These are phyloP conservation scores for Pseudomugil tenellus DNA, from an alignment of 2,797 vertebrate genomes.

Conservation along the genomic window DNA sequence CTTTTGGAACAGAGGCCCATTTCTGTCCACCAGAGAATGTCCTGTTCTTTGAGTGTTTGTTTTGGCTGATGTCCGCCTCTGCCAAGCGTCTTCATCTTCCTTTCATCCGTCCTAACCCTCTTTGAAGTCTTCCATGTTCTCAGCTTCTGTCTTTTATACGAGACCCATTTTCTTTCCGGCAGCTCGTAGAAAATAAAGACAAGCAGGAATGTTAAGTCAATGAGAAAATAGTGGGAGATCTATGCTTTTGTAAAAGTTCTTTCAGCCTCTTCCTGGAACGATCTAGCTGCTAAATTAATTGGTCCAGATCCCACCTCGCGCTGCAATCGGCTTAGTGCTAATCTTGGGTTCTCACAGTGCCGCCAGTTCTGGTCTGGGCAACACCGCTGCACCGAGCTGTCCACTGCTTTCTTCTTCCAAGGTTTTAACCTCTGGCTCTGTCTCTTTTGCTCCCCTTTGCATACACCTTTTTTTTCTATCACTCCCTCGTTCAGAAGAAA, in stretches of 20 bases:
- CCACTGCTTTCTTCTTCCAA: constrained; percentile 53
- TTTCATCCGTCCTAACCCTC: constrained; percentile 51
- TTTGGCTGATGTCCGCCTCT: constrained; percentile 73
- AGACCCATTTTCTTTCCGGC: constrained; percentile 16
- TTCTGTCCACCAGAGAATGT: constrained; percentile 75
- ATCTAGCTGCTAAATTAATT: constrained; percentile 81
- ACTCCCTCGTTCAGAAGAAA: constrained; percentile 14
- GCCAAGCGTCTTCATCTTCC: constrained; percentile 69
- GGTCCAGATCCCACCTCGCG: constrained; percentile 73
- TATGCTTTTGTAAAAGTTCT: constrained; percentile 48
- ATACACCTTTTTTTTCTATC: constrained; percentile 14
- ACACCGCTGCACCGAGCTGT: constrained; percentile 52
- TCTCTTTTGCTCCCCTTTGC: constrained; percentile 22
- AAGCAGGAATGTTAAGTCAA: constrained; percentile 50
- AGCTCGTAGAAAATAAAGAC: constrained; percentile 25
- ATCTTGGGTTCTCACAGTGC: constrained; percentile 70
- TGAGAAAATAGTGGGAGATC: constrained; percentile 43
- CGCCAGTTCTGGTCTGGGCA: constrained; percentile 66
- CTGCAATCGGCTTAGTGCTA: constrained; percentile 78
- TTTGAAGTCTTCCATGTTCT: constrained; percentile 54
- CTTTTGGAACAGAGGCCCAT: constrained; percentile 64
- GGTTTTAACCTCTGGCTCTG: constrained; percentile 53
- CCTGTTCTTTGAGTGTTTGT: constrained; percentile 80
- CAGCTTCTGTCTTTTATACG: constrained; percentile 22
- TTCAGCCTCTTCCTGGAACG: constrained; percentile 68